phyloP scores from a whole-genome alignment of 2,888 invertebrate species.

The Leptarthrus brevirostris region DNA sequence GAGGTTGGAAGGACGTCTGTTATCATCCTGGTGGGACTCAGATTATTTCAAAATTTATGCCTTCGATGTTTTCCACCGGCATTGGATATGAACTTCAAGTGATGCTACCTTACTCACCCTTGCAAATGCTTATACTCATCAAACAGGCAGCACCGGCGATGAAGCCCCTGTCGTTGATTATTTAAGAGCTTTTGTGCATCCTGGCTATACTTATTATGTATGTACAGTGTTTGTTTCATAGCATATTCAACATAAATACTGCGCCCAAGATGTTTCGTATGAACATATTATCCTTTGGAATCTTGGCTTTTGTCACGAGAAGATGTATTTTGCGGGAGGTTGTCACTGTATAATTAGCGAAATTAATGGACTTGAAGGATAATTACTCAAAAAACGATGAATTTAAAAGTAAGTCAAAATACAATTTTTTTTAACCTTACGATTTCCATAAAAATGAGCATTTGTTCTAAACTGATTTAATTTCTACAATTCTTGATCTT shows the following conservation, averaged over 20 bases:
- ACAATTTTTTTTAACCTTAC: too few species aligned
- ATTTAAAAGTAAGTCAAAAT: too few species aligned
- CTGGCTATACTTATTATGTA: conserved; percentile 41
- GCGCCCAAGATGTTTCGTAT: conserved; percentile 4
- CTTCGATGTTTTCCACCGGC: conserved; percentile 38
- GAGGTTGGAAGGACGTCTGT: conserved; percentile 47
- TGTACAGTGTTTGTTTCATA: not conserved
- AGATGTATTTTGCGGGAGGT: not conserved
- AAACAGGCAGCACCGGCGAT: conserved; percentile 26
- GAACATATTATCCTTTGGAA: not conserved
- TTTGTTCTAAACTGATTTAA: too few species aligned
- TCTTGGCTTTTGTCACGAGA: not conserved
- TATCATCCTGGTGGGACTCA: conserved; percentile 46
- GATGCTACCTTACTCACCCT: conserved; percentile 10
- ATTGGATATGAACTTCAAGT: conserved; percentile 27
- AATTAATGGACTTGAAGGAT: not conserved
- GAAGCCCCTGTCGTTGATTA: conserved; percentile 43
- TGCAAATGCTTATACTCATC: conserved; percentile 30
- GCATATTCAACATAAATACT: not conserved
- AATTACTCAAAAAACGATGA: too few species aligned
- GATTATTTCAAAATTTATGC: conserved; percentile 49
- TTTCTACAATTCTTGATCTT: too few species aligned
- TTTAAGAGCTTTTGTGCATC: conserved; percentile 46
- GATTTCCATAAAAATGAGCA: too few species aligned
- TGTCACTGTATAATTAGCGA: not conserved